Percentiles rank a stretch among this genome's conserved stretches.
Evolutionary conservation across 2,797 vertebrate species (phyloP).

Genomic region (Heterohyrax brucei): DNA sequence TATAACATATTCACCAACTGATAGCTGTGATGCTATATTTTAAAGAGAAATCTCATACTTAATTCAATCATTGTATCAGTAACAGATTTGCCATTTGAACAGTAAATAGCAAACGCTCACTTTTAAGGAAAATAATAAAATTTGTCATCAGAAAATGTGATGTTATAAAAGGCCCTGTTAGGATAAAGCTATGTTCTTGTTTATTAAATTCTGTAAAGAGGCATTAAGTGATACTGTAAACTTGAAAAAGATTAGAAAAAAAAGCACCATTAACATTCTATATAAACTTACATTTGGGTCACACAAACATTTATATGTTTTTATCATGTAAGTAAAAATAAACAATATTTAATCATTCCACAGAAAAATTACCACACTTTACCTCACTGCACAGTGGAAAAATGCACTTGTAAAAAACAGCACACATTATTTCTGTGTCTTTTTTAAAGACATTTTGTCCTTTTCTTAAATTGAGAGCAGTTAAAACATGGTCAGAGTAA

Average conservation of each 20-base stretch:
- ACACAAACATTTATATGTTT: slow-evolving; percentile 77
- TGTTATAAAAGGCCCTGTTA: slow-evolving; percentile 64
- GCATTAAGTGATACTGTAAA: slow-evolving; percentile 80
- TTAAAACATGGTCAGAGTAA: slow-evolving; percentile 80
- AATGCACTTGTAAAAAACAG: slow-evolving; percentile 70
- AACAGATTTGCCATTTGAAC: slow-evolving; percentile 79
- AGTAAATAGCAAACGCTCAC: slow-evolving; percentile 67
- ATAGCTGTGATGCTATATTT: slow-evolving; percentile 84
- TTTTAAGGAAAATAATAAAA: slow-evolving; percentile 74
- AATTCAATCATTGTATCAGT: slow-evolving; percentile 64
- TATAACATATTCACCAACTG: slow-evolving; percentile 85
- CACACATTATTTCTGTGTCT: slow-evolving; percentile 72
- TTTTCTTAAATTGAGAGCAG: slow-evolving; percentile 79
- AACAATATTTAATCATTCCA: slow-evolving; percentile 73
- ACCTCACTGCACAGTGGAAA: slow-evolving; percentile 74
- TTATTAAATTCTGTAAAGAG: slow-evolving; percentile 79
- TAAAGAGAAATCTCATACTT: slow-evolving; percentile 75
- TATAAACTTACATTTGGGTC: slow-evolving; percentile 73
- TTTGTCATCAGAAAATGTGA: slow-evolving; percentile 26
- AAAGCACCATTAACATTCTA: slow-evolving; percentile 84
- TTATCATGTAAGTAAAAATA: slow-evolving; percentile 79
- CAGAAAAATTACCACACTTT: slow-evolving; percentile 70
- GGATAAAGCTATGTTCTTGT: slow-evolving; percentile 37
- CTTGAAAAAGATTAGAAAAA: slow-evolving; percentile 80
- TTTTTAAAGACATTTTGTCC: slow-evolving; percentile 74